Conservation (phyloP, 2,113 vertebrate species). For the Saguinus imperator region DNA sequence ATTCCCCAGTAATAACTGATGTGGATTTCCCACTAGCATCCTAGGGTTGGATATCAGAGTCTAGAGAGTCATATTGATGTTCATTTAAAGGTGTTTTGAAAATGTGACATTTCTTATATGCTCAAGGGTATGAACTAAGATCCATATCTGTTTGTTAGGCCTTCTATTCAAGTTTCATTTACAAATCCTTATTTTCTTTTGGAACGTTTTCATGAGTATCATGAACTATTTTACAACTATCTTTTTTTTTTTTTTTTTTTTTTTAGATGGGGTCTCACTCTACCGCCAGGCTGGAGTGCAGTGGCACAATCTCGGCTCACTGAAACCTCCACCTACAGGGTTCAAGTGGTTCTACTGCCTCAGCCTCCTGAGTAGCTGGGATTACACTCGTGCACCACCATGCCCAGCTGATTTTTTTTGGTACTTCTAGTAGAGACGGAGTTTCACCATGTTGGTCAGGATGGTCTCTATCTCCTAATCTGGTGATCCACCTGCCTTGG, state of each 20-base stretch:
- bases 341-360: too few species aligned
- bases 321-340: too few species aligned
- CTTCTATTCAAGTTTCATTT: constrained; percentile 34
- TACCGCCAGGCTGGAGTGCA: too few species aligned
- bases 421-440: too few species aligned
- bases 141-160: not conserved
- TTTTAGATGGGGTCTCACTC: too few species aligned
- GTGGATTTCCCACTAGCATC: not conserved
- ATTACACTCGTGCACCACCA: too few species aligned
- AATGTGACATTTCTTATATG: not conserved
- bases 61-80: not conserved
- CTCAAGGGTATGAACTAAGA: not conserved
- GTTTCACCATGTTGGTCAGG: too few species aligned
- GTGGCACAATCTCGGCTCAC: too few species aligned
- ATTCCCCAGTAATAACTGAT: not conserved
- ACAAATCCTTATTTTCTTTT: not conserved
- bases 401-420: too few species aligned
- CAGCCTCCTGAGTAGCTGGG: too few species aligned
- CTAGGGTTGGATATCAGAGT: not conserved
- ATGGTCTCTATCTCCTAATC: too few species aligned
- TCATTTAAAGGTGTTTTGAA: constrained; percentile 21
- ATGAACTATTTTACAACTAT: not conserved
- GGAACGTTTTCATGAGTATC: not conserved
- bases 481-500: too few species aligned
- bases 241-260: not conserved